Conservation (phyloP, 2,888 invertebrate species). For the Zootermopsis nevadensis region DNA sequence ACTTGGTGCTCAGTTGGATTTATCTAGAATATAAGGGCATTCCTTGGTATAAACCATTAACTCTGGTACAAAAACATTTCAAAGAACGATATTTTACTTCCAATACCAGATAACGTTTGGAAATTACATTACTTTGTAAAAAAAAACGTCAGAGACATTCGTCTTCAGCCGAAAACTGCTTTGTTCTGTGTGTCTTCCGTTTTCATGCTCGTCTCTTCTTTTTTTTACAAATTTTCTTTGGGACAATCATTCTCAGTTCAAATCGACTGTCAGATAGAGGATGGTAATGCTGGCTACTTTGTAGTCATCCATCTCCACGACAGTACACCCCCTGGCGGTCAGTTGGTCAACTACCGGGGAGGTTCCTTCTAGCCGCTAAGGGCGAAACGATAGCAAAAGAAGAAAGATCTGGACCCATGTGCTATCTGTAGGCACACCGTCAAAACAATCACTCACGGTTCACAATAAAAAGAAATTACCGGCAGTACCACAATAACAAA, state of each 20-base stretch:
- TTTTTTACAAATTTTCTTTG: not conserved
- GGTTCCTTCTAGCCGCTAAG: not conserved
- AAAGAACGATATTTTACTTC: too few species aligned
- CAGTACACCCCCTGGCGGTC: constrained; percentile 28
- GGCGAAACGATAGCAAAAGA: constrained; percentile 26
- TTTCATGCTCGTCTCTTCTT: not conserved
- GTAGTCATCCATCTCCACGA: constrained; percentile 10
- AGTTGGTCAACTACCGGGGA: constrained; percentile 37
- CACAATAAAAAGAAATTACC: not conserved
- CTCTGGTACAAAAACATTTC: too few species aligned
- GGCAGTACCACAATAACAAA: not conserved
- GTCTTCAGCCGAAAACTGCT: not conserved
- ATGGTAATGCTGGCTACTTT: constrained; percentile 28
- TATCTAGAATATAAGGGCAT: too few species aligned
- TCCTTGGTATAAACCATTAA: too few species aligned
- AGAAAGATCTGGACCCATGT: not conserved
- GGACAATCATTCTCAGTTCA: constrained; percentile 13
- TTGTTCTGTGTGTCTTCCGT: too few species aligned
- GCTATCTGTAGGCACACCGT: not conserved
- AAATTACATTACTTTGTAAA: not conserved
- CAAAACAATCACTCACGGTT: constrained; percentile 23
- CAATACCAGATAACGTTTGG: not conserved
- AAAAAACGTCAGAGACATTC: not conserved
- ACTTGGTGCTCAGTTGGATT: too few species aligned
- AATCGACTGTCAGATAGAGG: constrained; percentile 3